These are phyloP conservation scores for Ferrisia virgata DNA, from an alignment of 2,888 invertebrate species.

Conservation along the genomic window DNA sequence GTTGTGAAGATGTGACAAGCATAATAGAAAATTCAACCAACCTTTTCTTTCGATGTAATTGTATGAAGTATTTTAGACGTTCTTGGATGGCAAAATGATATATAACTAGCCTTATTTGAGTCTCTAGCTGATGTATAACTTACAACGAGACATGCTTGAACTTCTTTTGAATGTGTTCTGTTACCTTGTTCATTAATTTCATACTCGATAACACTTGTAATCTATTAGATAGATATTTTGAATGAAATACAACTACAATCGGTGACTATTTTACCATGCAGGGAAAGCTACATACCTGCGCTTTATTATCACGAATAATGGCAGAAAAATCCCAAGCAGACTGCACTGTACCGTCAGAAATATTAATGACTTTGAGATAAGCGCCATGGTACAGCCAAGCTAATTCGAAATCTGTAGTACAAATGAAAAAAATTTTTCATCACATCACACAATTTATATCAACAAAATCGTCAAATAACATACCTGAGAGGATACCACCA, in stretches of 20 bases:
- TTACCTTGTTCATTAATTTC: background rate
- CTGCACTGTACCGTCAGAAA: conserved; percentile 2
- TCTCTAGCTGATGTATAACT: conserved; percentile 28
- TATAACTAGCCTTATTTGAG: conserved; percentile 23
- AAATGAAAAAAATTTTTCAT: background rate
- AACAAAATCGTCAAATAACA: background rate
- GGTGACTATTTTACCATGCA: background rate
- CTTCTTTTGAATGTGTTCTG: background rate
- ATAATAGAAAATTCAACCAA: background rate
- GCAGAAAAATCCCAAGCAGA: conserved; percentile 36
- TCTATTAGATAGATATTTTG: background rate
- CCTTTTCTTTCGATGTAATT: conserved; percentile 38
- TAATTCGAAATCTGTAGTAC: conserved; percentile 28
- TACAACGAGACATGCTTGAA: conserved; percentile 11
- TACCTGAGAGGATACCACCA: conserved; percentile 35
- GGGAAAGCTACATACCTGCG: background rate
- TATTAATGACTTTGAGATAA: background rate
- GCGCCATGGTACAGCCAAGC: conserved; percentile 27
- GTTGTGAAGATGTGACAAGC: background rate
- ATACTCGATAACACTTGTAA: conserved; percentile 29
- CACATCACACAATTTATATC: background rate
- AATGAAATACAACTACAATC: background rate
- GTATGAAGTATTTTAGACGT: conserved; percentile 41
- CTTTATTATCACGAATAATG: conserved; percentile 23
- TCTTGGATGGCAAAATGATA: conserved; percentile 42